Evolutionary conservation across 2,113 vertebrate species (phyloP).

Genomic region (Mustelus asterias): DNA sequence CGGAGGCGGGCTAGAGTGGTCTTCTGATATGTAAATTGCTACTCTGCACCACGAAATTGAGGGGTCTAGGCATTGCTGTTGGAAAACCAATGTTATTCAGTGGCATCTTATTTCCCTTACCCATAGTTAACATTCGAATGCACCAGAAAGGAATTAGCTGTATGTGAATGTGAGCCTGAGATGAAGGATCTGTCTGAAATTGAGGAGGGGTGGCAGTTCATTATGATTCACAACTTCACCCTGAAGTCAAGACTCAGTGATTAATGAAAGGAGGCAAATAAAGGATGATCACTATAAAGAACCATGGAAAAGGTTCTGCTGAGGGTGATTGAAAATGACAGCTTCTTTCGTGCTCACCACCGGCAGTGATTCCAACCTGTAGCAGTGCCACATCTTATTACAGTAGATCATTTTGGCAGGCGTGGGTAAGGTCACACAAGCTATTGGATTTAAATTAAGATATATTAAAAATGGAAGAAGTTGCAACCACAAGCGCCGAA

Average conservation of each 20-base stretch:
- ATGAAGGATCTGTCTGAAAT: not conserved
- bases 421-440: conserved; percentile 2
- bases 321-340: conserved; percentile 33
- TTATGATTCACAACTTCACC: not conserved
- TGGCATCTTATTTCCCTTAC: not conserved
- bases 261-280: conserved; percentile 13
- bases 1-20: too few relatives aligned
- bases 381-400: conserved; percentile 32
- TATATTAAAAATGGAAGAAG: conserved; percentile 20
- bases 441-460: conserved; percentile 29
- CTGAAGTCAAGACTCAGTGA: conserved; percentile 19
- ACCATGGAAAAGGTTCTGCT: not conserved
- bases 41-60: not conserved
- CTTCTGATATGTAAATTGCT: not conserved
- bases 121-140: not conserved
- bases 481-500: not conserved
- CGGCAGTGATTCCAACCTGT: conserved; percentile 24
- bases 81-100: not conserved
- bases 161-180: not conserved
- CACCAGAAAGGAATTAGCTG: not conserved
- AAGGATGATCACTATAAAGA: not conserved
- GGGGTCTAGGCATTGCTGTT: not conserved
- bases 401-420: conserved; percentile 1
- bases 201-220: not conserved
- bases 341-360: conserved; percentile 20